Evolutionary conservation across 1,140 invertebrate genomes (phyloP).

Genomic region (Caerostris darwini): DNA sequence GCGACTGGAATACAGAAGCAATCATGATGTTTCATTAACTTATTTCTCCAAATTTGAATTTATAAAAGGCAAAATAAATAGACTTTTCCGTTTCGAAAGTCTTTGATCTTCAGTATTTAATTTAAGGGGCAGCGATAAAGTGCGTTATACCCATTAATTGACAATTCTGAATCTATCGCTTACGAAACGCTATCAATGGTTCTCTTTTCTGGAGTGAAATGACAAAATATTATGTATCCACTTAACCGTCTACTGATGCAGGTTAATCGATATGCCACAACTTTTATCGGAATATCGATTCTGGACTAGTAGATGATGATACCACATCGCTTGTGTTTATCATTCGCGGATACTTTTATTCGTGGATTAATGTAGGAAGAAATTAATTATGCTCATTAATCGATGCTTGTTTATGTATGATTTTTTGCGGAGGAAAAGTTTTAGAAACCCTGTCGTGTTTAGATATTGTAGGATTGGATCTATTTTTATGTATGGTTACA

Average conservation of each 20-base stretch:
- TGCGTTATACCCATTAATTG: constrained; percentile 36
- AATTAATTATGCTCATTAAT: constrained; percentile 32
- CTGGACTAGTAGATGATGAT: constrained; percentile 6
- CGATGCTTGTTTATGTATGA: constrained; percentile 1
- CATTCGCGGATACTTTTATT: neutral
- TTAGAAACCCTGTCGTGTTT: neutral
- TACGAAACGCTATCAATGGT: constrained; percentile 31
- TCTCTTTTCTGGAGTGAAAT: constrained; percentile 20
- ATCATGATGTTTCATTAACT: constrained; percentile 27
- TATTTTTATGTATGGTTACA: neutral
- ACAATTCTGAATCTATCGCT: constrained; percentile 16
- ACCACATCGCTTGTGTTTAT: neutral
- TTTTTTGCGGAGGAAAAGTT: neutral
- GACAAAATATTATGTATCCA: constrained; percentile 43
- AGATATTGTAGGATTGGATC: neutral
- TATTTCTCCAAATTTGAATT: constrained; percentile 2
- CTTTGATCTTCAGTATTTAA: constrained; percentile 45
- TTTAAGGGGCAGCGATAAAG: constrained; percentile 38
- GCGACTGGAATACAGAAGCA: neutral
- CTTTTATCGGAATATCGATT: constrained; percentile 50
- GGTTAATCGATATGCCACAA: constrained; percentile 49
- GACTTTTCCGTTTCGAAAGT: neutral
- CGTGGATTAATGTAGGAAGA: neutral
- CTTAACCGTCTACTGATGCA: constrained; percentile 27
- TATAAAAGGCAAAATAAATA: constrained; percentile 11